phyloP scores from a whole-genome alignment of 2,113 vertebrate genomes.

The Cebus imitator region DNA sequence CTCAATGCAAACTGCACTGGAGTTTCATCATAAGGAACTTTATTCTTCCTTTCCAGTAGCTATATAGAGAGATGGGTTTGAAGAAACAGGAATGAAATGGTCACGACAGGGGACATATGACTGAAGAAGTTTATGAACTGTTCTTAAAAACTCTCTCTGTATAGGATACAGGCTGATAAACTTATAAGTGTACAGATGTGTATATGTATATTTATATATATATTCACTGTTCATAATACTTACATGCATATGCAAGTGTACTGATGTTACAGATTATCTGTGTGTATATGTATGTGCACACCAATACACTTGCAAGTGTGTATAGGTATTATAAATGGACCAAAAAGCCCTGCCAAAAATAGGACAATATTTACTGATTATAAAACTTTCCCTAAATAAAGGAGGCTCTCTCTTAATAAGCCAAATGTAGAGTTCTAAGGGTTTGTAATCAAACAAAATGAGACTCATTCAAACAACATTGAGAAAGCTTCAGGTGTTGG shows the following conservation, averaged over 20 bases:
- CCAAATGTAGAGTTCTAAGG: neutral
- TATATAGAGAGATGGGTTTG: neutral
- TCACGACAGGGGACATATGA: neutral
- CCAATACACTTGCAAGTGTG: neutral
- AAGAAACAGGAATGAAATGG: neutral
- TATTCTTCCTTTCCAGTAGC: neutral
- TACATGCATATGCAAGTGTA: neutral
- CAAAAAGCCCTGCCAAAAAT: neutral
- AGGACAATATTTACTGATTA: neutral
- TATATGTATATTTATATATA: neutral
- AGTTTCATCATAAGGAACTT: neutral
- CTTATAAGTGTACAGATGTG: neutral
- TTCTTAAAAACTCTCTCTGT: neutral
- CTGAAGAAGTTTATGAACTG: neutral
- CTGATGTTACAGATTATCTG: neutral
- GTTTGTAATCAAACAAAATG: neutral
- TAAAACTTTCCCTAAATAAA: conserved; percentile 5
- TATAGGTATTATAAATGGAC: neutral
- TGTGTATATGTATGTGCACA: neutral
- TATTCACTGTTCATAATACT: neutral
- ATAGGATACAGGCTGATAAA: neutral
- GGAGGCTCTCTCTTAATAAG: neutral
- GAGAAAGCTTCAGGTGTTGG: neutral
- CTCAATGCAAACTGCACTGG: neutral
- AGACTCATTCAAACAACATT: neutral